Conservation (phyloP, 1,140 invertebrate genomes). For the Ips nitidus region DNA sequence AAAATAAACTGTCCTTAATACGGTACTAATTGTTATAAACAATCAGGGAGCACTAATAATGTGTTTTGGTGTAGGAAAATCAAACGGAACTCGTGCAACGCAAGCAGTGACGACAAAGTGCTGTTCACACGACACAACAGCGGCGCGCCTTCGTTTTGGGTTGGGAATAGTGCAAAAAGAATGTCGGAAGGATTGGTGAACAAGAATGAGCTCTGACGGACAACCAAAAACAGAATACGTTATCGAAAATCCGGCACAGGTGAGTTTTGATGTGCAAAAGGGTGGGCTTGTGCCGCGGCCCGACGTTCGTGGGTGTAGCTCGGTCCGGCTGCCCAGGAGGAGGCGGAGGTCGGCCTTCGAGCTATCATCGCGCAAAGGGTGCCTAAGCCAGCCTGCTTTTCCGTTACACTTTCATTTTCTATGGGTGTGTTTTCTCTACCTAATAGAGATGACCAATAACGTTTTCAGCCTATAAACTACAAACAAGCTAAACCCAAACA, state of each 20-base stretch:
- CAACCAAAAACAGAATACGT: conserved; percentile 31
- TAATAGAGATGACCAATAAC: conserved; percentile 17
- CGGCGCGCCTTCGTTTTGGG: conserved; percentile 2
- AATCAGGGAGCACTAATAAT: not conserved
- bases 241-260: conserved; percentile 38
- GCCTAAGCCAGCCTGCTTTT: not conserved
- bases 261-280: conserved; percentile 29
- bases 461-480: not conserved
- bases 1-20: conserved; percentile 5
- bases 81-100: conserved; percentile 1
- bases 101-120: conserved; percentile 24
- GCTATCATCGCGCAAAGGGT: conserved; percentile 14
- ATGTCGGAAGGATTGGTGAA: conserved; percentile 22
- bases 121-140: conserved; percentile 21
- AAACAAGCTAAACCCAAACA: no score
- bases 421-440: conserved; percentile 29
- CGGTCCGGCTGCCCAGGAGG: conserved; percentile 30
- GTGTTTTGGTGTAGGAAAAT: not conserved
- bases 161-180: conserved; percentile 14
- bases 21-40: not conserved
- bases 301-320: conserved; percentile 32
- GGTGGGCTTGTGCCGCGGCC: conserved; percentile 20
- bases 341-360: conserved; percentile 31
- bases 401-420: conserved; percentile 24
- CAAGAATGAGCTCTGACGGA: conserved; percentile 39